These are phyloP conservation scores for Magallana angulata DNA, from an alignment of 1,140 invertebrate genomes.

Conservation along the genomic window DNA sequence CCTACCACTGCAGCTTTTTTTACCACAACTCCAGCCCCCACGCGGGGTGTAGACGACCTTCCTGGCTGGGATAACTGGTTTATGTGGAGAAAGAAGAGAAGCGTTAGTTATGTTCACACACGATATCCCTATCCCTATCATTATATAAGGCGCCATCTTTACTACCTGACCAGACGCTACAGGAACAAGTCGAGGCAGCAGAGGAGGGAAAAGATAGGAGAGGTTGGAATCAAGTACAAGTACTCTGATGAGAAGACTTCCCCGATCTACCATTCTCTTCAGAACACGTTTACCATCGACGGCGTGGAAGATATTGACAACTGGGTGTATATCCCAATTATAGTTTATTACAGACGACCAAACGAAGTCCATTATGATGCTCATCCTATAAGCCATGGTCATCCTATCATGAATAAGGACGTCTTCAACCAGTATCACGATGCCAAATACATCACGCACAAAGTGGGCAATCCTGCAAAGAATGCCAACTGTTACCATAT, in stretches of 20 bases:
- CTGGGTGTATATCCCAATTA: conserved; percentile 66
- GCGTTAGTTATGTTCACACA: neutral
- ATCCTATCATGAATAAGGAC: conserved; percentile 48
- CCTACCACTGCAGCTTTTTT: neutral
- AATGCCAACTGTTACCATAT: conserved; percentile 16
- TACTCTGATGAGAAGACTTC: conserved; percentile 24
- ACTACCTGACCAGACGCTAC: neutral
- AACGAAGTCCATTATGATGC: conserved; percentile 55
- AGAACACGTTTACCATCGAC: conserved; percentile 66
- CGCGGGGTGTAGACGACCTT: neutral
- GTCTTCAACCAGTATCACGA: conserved; percentile 59
- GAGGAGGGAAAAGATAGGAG: neutral
- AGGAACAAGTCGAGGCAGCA: neutral
- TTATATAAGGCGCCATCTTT: neutral
- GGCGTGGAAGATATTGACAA: conserved; percentile 58
- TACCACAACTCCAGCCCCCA: neutral
- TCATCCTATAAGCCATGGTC: conserved; percentile 59
- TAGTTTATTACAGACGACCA: conserved; percentile 61
- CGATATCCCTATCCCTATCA: neutral
- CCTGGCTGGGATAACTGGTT: neutral
- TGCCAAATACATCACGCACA: conserved; percentile 7
- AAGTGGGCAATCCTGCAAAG: conserved; percentile 36
- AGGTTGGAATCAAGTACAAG: neutral
- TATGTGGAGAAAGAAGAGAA: neutral
- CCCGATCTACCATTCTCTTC: conserved; percentile 49